Percentiles rank a stretch among this genome's conserved stretches.
Evolutionary conservation across 1,140 invertebrate genomes (phyloP).

Genomic region (Drosophila lowei): DNA sequence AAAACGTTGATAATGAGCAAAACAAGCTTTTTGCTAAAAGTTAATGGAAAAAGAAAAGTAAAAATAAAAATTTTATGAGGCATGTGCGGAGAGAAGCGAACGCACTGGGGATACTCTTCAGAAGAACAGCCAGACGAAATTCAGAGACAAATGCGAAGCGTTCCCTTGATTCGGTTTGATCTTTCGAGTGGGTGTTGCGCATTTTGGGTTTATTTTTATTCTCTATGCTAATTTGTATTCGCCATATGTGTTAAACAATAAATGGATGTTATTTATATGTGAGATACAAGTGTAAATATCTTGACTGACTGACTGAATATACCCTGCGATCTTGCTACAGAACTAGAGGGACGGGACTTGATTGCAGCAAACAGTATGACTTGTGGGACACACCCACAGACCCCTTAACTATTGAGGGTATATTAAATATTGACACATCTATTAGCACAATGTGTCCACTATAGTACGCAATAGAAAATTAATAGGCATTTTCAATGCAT

Average conservation of each 20-base stretch:
- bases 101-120: constrained; percentile 29
- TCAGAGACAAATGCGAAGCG: too few species aligned
- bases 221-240: constrained; percentile 26
- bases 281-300: constrained; percentile 11
- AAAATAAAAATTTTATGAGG: constrained; percentile 6
- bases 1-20: constrained; percentile 56
- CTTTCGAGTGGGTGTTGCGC: not conserved
- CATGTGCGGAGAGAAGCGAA: constrained; percentile 17
- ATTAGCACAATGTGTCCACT: constrained; percentile 6
- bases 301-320: too few species aligned
- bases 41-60: constrained; percentile 17
- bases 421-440: constrained; percentile 27
- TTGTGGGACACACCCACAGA: not conserved
- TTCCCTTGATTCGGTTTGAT: not conserved
- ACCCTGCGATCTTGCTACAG: too few species aligned
- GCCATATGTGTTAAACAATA: not conserved
- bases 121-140: not conserved
- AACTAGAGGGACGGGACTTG: too few species aligned
- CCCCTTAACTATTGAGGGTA: not conserved
- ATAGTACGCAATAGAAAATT: constrained; percentile 5
- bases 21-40: constrained; percentile 39
- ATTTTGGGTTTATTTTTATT: constrained; percentile 26
- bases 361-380: not conserved
- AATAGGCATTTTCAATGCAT: constrained; percentile 22
- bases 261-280: not conserved